Conservation (phyloP, 2,113 vertebrate species). For the Oreotrochilus melanogaster region DNA sequence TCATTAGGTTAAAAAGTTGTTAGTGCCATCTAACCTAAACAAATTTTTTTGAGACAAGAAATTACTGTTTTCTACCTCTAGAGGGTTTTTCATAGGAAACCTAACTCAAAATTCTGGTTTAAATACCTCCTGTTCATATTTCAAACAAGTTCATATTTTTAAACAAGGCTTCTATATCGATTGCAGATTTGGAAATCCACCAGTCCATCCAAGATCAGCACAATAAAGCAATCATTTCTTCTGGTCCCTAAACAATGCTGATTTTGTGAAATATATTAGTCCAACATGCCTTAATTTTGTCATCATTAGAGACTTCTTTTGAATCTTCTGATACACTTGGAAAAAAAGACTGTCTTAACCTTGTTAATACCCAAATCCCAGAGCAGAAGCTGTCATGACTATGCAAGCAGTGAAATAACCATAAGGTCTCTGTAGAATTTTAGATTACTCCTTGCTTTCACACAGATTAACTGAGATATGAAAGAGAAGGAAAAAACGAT, state of each 20-base stretch:
- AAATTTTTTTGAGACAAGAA: neutral
- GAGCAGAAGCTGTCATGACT: slow-evolving; percentile 51
- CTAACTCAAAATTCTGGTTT: neutral
- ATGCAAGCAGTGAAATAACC: slow-evolving; percentile 59
- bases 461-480: slow-evolving; percentile 53
- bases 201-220: neutral
- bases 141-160: neutral
- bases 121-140: neutral
- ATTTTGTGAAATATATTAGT: neutral
- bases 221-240: neutral
- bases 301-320: neutral
- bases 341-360: slow-evolving; percentile 44
- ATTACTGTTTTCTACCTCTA: neutral
- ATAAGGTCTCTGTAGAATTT: slow-evolving; percentile 38
- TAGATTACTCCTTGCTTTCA: slow-evolving; percentile 56
- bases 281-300: slow-evolving; percentile 13
- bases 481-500: slow-evolving; percentile 5
- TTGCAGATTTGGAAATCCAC: neutral
- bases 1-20: neutral
- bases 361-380: slow-evolving; percentile 41
- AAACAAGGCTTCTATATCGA: neutral
- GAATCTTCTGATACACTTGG: slow-evolving; percentile 38
- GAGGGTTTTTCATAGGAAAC: neutral
- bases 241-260: neutral
- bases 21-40: neutral